Evolutionary conservation across 2,888 invertebrate species (phyloP), one percentile per base, ranked within the genome.

Genomic region (Pyralis farinalis): DNA sequence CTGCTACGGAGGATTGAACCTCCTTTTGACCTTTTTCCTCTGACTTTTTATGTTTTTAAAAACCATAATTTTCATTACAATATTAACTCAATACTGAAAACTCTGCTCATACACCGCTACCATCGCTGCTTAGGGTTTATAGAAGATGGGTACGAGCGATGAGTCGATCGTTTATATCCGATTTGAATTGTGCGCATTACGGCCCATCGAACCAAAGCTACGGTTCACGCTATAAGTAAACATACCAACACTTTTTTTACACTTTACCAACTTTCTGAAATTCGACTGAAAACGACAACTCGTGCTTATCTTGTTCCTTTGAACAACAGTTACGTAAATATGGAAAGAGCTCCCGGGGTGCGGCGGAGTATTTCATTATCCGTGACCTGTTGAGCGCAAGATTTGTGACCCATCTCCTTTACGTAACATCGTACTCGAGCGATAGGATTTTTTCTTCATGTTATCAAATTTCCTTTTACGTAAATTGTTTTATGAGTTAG

Each of bases 161-260:
- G 63, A 67, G 63, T 74, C 73, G 75, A 77, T 81, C 72, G 73
- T 62, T 69, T 71, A 76, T 78, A 80, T 83, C 81, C 78, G 80
- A 85, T 86, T 83, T 81, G 75, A 83, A 84, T 82, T 84, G 82
- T 69, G 75, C 70, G 69, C 75, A 79, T 82, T 78, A 82, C 76
- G 55, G 52, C 63, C 72, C 71, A 76, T 76, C 72, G 61, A 53
- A 51, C 16, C 16, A 16, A 4, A 55, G 58, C 60, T 52, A 61
- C 50, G 57, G 47, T 53, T 61, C 55, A 45, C 58, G 50, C 69
- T 65, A 68, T 63, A 66, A 58, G 71, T 77, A 82, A 80, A 83
- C 78, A 81, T 68, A 67, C 68, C 55, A 63, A 71, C 71, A 71
- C 65, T 76, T 71, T 79, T n/a, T n/a, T n/a, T n/a, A n/a, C n/a